Conservation (phyloP, 2,797 vertebrate genomes). For the Manis javanica region DNA sequence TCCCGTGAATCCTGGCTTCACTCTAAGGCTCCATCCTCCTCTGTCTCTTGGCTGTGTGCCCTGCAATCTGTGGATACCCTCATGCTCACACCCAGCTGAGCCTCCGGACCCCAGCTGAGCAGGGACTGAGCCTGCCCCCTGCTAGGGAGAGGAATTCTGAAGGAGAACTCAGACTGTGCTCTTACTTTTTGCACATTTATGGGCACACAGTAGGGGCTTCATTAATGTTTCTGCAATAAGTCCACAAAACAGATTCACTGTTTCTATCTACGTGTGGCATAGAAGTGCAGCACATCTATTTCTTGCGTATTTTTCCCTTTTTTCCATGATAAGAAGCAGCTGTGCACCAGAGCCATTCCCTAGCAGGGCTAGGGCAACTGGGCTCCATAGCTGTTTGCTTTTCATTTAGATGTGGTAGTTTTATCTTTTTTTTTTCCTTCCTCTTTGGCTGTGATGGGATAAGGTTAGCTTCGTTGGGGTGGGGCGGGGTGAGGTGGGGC, state of each 20-base stretch:
- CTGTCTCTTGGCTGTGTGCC: neutral
- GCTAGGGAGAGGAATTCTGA: neutral
- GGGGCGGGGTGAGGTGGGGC: neutral
- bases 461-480: neutral
- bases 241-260: neutral
- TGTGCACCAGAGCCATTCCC: neutral
- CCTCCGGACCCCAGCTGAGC: neutral
- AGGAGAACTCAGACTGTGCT: neutral
- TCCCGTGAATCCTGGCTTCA: neutral
- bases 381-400: neutral
- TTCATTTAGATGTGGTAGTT: neutral
- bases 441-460: neutral
- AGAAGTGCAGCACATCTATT: neutral
- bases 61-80: neutral
- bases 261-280: neutral
- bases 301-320: neutral
- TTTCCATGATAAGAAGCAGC: neutral
- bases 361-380: neutral
- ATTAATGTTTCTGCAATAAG: neutral
- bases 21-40: neutral
- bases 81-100: accelerated
- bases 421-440: neutral
- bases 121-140: neutral
- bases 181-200: neutral
- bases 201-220: neutral